phyloP scores from a whole-genome alignment of 2,888 invertebrate genomes.

The Drepanosiphum platanoidis region DNA sequence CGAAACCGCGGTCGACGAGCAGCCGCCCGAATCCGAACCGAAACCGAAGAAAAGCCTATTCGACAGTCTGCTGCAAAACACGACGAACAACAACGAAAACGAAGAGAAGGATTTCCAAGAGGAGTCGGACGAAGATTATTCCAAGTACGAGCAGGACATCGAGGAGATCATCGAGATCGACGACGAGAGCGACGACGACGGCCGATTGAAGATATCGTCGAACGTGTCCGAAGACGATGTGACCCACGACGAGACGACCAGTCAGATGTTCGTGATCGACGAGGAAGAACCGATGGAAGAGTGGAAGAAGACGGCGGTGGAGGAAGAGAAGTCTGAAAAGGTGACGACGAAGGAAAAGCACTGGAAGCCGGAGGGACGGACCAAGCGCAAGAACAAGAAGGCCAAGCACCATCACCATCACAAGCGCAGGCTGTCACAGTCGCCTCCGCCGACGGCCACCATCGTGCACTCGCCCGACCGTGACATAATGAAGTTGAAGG shows the following conservation, averaged over 20 bases:
- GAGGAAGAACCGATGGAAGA: conserved; percentile 57
- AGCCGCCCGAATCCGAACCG: too few species aligned
- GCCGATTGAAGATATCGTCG: conserved; percentile 60
- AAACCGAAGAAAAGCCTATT: conserved; percentile 38
- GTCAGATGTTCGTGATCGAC: conserved; percentile 63
- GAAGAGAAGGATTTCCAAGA: conserved; percentile 34
- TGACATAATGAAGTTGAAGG: conserved; percentile 65
- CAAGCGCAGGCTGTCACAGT: conserved; percentile 64
- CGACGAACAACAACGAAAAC: conserved; percentile 39
- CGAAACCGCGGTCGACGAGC: background rate
- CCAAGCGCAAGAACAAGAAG: conserved; percentile 65
- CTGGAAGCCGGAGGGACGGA: conserved; percentile 63
- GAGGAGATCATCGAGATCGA: conserved; percentile 63
- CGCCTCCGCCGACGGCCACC: conserved; percentile 64
- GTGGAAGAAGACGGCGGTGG: conserved; percentile 35
- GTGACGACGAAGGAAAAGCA: conserved; percentile 61
- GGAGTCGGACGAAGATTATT: conserved; percentile 60
- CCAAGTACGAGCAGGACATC: conserved; percentile 63
- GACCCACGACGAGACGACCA: conserved; percentile 60
- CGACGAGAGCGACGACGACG: conserved; percentile 51
- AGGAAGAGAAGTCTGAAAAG: conserved; percentile 58
- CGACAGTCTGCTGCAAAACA: conserved; percentile 41
- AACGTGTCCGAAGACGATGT: conserved; percentile 63
- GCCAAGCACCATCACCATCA: conserved; percentile 65
- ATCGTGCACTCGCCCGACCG: conserved; percentile 65